These are phyloP conservation scores for Pristionchus arcanus DNA, from an alignment of 2,888 invertebrate genomes.

Conservation along the genomic window DNA sequence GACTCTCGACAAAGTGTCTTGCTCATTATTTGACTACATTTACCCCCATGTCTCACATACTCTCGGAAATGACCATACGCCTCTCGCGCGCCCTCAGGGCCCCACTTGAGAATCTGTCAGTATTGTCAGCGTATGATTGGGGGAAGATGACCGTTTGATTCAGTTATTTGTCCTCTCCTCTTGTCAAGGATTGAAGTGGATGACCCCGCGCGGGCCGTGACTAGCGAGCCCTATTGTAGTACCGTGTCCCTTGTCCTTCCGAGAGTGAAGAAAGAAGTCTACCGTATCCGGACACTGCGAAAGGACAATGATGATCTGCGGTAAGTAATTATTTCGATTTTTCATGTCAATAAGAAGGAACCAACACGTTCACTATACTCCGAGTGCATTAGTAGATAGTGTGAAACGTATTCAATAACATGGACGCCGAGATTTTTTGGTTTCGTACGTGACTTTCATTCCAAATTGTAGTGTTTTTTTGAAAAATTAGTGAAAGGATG, in stretches of 20 bases:
- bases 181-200: neutral
- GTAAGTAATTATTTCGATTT: neutral
- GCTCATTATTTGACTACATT: neutral
- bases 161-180: constrained; percentile 47
- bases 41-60: neutral
- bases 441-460: too few relatives aligned
- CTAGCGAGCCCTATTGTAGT: neutral
- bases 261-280: neutral
- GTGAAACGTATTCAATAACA: too few relatives aligned
- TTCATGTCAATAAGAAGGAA: neutral
- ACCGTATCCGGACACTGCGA: neutral
- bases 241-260: neutral
- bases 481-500: too few relatives aligned
- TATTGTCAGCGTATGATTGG: constrained; percentile 14
- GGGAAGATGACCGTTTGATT: constrained; percentile 47
- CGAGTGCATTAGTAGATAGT: too few relatives aligned
- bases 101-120: constrained; percentile 44
- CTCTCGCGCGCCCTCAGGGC: neutral
- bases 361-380: too few relatives aligned
- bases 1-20: neutral
- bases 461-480: too few relatives aligned
- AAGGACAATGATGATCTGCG: neutral
- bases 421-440: too few relatives aligned
- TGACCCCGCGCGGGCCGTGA: constrained; percentile 41
- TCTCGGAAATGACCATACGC: constrained; percentile 44